These are phyloP conservation scores for Oxygymnocypris stewartii DNA, from an alignment of 2,113 vertebrate genomes.

Conservation along the genomic window DNA sequence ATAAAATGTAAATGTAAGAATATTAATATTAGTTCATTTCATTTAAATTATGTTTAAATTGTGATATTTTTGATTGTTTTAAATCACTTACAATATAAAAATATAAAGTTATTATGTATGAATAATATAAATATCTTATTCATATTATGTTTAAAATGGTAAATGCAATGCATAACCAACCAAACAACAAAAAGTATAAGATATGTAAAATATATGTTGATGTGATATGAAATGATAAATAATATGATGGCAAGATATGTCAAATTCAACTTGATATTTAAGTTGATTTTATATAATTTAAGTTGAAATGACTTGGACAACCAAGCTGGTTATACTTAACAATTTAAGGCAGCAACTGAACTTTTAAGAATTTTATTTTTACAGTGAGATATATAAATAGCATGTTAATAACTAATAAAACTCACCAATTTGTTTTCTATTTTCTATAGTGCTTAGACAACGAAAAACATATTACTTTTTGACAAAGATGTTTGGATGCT, in stretches of 20 bases:
- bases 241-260: too few relatives aligned
- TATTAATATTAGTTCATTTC: neutral
- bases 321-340: too few relatives aligned
- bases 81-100: too few relatives aligned
- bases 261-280: too few relatives aligned
- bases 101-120: neutral
- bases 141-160: neutral
- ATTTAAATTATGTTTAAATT: neutral
- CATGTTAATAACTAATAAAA: too few relatives aligned
- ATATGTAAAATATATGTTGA: neutral
- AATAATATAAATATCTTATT: neutral
- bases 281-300: neutral
- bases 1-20: neutral
- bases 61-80: too few relatives aligned
- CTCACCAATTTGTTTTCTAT: too few relatives aligned
- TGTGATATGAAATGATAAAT: neutral
- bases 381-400: too few relatives aligned
- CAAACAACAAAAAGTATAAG: neutral
- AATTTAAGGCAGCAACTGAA: too few relatives aligned
- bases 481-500: neutral
- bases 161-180: neutral
- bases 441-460: neutral
- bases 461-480: neutral
- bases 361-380: too few relatives aligned
- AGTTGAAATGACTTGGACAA: too few relatives aligned